These are phyloP conservation scores for Ectropis grisescens DNA, from an alignment of 1,140 invertebrate genomes.

Conservation along the genomic window DNA sequence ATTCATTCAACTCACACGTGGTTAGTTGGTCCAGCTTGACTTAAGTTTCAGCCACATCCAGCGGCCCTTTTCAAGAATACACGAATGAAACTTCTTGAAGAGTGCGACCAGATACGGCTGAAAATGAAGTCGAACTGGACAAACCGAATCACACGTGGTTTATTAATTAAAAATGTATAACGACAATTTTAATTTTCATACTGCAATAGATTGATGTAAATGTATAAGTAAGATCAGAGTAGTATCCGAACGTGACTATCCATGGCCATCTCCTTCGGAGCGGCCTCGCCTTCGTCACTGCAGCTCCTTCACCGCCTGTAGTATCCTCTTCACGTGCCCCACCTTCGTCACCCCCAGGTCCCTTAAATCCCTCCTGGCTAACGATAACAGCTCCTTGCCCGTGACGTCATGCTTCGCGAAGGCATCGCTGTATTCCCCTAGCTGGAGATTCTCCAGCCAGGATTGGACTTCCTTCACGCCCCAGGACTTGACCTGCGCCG, in stretches of 20 bases:
- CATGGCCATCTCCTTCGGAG: constrained; percentile 52
- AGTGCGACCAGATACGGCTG: too few relatives aligned
- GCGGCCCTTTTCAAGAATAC: too few relatives aligned
- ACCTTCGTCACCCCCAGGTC: constrained; percentile 94
- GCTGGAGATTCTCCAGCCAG: constrained; percentile 91
- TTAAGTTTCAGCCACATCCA: too few relatives aligned
- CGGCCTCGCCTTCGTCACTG: constrained; percentile 61
- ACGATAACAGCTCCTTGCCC: constrained; percentile 87
- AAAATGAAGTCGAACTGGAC: too few relatives aligned
- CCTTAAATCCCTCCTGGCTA: constrained; percentile 88
- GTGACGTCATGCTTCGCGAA: constrained; percentile 93
- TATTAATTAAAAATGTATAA: too few relatives aligned
- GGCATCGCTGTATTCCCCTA: constrained; percentile 88
- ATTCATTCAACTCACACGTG: too few relatives aligned
- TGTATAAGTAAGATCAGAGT: constrained; percentile 8
- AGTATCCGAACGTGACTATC: neutral
- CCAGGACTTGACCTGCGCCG: constrained; percentile 69
- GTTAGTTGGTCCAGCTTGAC: too few relatives aligned
- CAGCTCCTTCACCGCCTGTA: constrained; percentile 92
- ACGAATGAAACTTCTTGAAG: too few relatives aligned
- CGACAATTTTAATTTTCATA: too few relatives aligned
- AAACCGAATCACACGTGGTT: too few relatives aligned
- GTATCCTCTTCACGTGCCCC: constrained; percentile 94
- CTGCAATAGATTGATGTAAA: too few relatives aligned
- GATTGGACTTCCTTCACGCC: constrained; percentile 79